phyloP scores from a whole-genome alignment of 2,113 vertebrate genomes.

The Sturnira hondurensis region DNA sequence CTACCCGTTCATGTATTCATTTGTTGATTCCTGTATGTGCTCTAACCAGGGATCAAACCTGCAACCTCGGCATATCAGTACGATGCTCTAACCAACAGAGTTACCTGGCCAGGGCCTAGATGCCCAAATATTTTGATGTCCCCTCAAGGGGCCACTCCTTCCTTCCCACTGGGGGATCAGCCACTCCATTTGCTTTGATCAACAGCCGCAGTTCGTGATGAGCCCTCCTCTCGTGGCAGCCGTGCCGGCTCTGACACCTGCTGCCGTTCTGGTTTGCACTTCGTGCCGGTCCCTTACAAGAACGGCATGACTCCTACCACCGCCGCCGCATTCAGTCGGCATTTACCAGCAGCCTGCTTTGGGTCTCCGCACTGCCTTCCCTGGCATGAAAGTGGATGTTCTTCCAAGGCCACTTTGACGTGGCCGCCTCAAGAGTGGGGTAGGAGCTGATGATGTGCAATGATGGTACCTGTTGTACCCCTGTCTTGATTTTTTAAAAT shows the following conservation, averaged over 20 bases:
- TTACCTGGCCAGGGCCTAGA: too few relatives aligned
- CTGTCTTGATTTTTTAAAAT: not conserved
- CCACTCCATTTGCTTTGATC: not conserved
- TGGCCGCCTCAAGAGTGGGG: not conserved
- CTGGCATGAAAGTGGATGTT: not conserved
- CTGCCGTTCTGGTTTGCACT: not conserved
- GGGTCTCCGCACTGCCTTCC: not conserved
- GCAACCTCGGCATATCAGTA: fast-evolving
- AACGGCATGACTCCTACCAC: not conserved
- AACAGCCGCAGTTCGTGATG: not conserved
- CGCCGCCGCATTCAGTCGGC: not conserved
- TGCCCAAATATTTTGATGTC: not conserved
- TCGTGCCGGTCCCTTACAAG: not conserved
- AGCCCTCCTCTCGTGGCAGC: not conserved
- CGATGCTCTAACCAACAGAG: too few relatives aligned
- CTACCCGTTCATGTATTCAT: too few relatives aligned
- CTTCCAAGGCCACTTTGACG: not conserved
- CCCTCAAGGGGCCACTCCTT: not conserved
- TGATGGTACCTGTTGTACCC: not conserved
- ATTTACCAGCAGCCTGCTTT: not conserved
- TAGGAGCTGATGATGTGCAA: not conserved
- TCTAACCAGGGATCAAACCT: too few relatives aligned
- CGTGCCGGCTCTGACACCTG: not conserved
- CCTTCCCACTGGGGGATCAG: too few relatives aligned
- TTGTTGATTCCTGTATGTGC: too few relatives aligned